A percentile compares a stretch with the other conserved stretches of the same genome.
phyloP scores from a whole-genome alignment of 2,113 vertebrate genomes.

The Myotis brandtii region DNA sequence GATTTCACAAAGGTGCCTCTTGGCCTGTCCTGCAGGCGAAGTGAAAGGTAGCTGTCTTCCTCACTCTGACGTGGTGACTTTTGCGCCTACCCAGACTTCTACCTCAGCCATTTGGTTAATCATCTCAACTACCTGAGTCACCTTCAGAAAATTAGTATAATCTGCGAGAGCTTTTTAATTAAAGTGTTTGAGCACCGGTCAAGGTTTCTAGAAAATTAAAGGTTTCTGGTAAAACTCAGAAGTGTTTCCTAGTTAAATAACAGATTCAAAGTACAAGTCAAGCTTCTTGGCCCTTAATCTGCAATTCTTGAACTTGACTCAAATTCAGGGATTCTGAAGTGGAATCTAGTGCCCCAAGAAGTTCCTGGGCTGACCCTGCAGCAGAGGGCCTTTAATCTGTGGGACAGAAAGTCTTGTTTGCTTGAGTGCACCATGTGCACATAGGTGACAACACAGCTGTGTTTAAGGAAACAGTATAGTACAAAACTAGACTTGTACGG shows the following conservation, averaged over 20 bases:
- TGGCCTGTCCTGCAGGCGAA: neutral
- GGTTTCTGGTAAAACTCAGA: constrained; percentile 44
- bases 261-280: neutral
- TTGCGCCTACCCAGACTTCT: neutral
- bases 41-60: neutral
- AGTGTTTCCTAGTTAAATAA: constrained; percentile 43
- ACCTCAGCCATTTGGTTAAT: neutral
- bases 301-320: constrained; percentile 7
- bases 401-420: constrained; percentile 3
- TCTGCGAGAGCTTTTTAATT: constrained; percentile 37
- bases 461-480: neutral
- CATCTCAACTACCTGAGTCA: constrained; percentile 5
- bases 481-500: neutral
- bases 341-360: neutral
- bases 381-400: neutral
- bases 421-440: neutral
- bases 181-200: neutral
- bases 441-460: constrained; percentile 19
- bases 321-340: constrained; percentile 2
- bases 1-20: neutral
- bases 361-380: neutral
- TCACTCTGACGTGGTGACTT: neutral
- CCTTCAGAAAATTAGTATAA: constrained; percentile 24
- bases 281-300: constrained; percentile 27
- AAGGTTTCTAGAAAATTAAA: constrained; percentile 55